These are phyloP conservation scores for Nannospalax galili DNA, from an alignment of 2,113 vertebrate species.

Conservation along the genomic window DNA sequence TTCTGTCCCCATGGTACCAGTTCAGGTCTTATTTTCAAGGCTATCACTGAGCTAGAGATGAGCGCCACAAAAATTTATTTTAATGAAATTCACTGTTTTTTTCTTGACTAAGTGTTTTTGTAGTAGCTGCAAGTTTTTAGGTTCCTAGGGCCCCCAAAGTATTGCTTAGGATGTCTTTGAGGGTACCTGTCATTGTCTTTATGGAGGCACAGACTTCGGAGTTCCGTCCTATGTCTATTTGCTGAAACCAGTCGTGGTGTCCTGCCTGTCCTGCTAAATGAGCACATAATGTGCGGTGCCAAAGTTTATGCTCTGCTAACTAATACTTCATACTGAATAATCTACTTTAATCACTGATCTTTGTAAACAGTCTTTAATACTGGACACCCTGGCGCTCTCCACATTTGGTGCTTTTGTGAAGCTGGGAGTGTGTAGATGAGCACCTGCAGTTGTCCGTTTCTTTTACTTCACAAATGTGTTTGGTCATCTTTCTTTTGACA, in stretches of 20 bases:
- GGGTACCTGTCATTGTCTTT: neutral
- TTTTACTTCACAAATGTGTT: constrained; percentile 51
- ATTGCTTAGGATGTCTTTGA: neutral
- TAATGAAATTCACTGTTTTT: neutral
- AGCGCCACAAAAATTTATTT: neutral
- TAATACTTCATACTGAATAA: neutral
- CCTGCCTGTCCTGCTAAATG: neutral
- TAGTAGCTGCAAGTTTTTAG: neutral
- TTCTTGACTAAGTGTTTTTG: neutral
- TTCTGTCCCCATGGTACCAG: neutral
- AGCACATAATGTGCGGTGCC: neutral
- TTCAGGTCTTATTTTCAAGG: neutral
- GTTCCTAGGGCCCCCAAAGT: neutral
- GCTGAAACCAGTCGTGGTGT: neutral
- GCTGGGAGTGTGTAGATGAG: neutral
- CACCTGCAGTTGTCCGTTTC: neutral
- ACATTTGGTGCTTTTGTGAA: neutral
- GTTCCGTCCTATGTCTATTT: neutral
- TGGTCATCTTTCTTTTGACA: constrained; percentile 54
- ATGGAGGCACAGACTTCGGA: neutral
- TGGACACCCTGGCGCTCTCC: neutral
- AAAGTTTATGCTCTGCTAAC: neutral
- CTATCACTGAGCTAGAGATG: neutral
- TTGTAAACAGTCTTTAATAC: constrained; percentile 33
- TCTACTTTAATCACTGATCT: constrained; percentile 16